These are phyloP conservation scores for Charina bottae DNA, from an alignment of 2,113 vertebrate genomes.

Conservation along the genomic window DNA sequence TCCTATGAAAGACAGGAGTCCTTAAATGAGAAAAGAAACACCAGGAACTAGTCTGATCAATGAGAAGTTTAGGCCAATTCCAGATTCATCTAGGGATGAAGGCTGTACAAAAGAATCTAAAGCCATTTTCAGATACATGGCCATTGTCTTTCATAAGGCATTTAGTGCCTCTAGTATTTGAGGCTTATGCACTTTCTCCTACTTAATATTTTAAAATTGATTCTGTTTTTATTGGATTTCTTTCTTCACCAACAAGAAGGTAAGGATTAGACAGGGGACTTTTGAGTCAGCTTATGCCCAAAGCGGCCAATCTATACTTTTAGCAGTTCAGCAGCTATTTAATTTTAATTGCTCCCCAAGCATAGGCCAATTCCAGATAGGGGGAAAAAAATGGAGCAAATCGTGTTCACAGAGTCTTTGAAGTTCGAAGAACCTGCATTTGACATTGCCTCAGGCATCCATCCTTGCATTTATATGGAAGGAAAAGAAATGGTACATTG, in stretches of 20 bases:
- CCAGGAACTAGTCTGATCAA: neutral
- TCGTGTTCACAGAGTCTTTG: conserved; percentile 73
- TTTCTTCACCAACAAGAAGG: conserved; percentile 33
- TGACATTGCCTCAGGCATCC: conserved; percentile 74
- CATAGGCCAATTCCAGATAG: conserved; percentile 74
- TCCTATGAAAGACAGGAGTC: neutral
- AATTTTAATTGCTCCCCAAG: conserved; percentile 83
- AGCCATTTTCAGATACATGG: neutral
- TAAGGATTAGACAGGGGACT: conserved; percentile 63
- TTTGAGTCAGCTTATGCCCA: conserved; percentile 65
- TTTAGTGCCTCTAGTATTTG: conserved; percentile 15
- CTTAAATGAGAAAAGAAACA: neutral
- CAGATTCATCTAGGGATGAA: neutral
- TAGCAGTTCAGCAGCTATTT: conserved; percentile 74
- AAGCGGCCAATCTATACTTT: conserved; percentile 65
- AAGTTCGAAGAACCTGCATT: conserved; percentile 74
- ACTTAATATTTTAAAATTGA: conserved; percentile 21
- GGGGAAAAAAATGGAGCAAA: conserved; percentile 68
- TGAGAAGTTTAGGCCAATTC: neutral
- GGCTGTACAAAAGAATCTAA: neutral
- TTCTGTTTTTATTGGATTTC: conserved; percentile 46
- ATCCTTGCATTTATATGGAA: conserved; percentile 66
- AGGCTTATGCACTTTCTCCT: conserved; percentile 45
- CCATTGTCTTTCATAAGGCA: conserved; percentile 5
- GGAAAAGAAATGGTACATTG: conserved; percentile 51